Conservation (phyloP, 2,113 vertebrate genomes). For the Todiramphus saurophagus region DNA sequence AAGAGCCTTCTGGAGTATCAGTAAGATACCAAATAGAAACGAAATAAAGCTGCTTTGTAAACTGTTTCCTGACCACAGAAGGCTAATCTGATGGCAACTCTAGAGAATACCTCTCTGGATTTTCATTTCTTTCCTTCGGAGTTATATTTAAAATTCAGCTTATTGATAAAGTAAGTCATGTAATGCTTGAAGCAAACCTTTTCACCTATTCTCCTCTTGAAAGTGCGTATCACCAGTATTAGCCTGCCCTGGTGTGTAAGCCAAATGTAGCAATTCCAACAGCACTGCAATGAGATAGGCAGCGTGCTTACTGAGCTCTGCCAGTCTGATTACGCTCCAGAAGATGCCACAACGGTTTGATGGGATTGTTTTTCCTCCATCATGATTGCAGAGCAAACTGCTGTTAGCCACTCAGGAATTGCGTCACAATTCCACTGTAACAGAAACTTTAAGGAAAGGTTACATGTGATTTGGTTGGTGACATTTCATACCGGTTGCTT, state of each 20-base stretch:
- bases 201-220: not conserved
- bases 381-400: not conserved
- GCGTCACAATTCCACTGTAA: not conserved
- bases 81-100: not conserved
- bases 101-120: not conserved
- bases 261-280: not conserved
- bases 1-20: not conserved
- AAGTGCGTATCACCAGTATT: not conserved
- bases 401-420: not conserved
- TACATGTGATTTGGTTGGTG: not conserved
- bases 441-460: not conserved
- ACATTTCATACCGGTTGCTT: not conserved
- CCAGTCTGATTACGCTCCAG: not conserved
- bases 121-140: not conserved
- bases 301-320: not conserved
- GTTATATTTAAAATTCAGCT: not conserved
- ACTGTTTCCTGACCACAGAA: not conserved
- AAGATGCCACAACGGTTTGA: not conserved
- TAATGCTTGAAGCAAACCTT: not conserved
- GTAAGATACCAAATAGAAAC: not conserved
- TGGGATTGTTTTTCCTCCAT: not conserved
- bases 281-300: not conserved
- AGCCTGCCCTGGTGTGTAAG: not conserved
- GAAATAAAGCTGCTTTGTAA: not conserved
- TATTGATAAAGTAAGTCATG: not conserved